Evolutionary conservation across 1,140 invertebrate genomes (phyloP).

Genomic region (Leptinotarsa lineolata): DNA sequence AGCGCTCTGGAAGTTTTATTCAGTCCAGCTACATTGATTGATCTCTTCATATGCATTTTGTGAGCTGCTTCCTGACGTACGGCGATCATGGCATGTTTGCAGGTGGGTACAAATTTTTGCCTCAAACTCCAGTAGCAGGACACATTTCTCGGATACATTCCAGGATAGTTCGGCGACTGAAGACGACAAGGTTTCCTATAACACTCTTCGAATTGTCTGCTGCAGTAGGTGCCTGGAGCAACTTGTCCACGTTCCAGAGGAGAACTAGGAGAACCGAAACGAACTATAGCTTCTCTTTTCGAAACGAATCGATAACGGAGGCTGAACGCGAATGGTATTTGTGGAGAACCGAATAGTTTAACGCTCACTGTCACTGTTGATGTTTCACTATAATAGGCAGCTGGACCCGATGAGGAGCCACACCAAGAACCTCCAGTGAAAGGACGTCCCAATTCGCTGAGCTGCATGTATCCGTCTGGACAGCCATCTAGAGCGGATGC

Average conservation of each 20-base stretch:
- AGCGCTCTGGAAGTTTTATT: constrained; percentile 72
- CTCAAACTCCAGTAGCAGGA: constrained; percentile 80
- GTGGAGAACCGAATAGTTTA: constrained; percentile 67
- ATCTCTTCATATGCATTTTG: constrained; percentile 73
- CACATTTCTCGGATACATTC: constrained; percentile 86
- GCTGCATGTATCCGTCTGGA: constrained; percentile 82
- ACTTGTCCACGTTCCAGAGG: constrained; percentile 77
- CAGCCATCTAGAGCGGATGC: constrained; percentile 68
- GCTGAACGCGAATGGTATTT: constrained; percentile 73
- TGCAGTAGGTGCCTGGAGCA: constrained; percentile 85
- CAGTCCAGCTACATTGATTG: constrained; percentile 64
- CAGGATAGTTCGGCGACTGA: constrained; percentile 88
- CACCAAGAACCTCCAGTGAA: constrained; percentile 86
- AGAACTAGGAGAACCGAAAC: constrained; percentile 72
- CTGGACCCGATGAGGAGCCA: constrained; percentile 71
- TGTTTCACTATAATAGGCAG: constrained; percentile 85
- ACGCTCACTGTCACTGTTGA: constrained; percentile 80
- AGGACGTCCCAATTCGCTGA: constrained; percentile 78
- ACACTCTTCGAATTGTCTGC: constrained; percentile 84
- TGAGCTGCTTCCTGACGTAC: constrained; percentile 73
- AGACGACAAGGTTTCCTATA: constrained; percentile 80
- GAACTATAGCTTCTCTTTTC: constrained; percentile 73
- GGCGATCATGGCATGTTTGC: constrained; percentile 87
- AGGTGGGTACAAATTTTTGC: constrained; percentile 81
- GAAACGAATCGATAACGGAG: constrained; percentile 79